Conservation (phyloP, 2,797 vertebrate species). For the Takifugu ocellatus region DNA sequence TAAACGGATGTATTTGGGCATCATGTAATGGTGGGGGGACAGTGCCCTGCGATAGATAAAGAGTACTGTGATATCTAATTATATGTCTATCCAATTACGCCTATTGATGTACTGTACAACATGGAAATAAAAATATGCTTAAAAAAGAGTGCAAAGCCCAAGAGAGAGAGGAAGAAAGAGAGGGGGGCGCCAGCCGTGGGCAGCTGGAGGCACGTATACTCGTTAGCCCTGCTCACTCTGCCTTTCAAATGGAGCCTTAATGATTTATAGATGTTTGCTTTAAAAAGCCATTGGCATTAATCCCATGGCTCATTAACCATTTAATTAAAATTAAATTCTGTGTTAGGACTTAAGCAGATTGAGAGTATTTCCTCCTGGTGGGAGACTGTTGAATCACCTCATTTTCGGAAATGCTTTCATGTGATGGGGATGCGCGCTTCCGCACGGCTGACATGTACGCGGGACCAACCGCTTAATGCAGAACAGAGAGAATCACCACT, state of each 20-base stretch:
- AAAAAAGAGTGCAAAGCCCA: background rate
- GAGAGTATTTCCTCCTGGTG: conserved; percentile 76
- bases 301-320: conserved; percentile 86
- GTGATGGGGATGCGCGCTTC: conserved; percentile 54
- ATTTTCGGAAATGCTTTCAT: conserved; percentile 70
- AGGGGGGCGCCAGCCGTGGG: conserved; percentile 30
- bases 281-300: conserved; percentile 87
- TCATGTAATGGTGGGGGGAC: too few relatives aligned
- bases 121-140: too few relatives aligned
- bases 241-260: conserved; percentile 77
- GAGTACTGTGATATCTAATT: too few relatives aligned
- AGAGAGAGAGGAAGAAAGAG: conserved; percentile 15
- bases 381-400: conserved; percentile 74
- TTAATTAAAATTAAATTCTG: conserved; percentile 87
- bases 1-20: too few relatives aligned
- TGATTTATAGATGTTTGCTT: conserved; percentile 87
- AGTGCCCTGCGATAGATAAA: too few relatives aligned
- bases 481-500: conserved; percentile 1
- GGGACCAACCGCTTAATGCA: conserved; percentile 15
- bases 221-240: conserved; percentile 62
- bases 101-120: too few relatives aligned
- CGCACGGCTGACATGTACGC: conserved; percentile 48
- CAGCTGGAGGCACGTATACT: conserved; percentile 69
- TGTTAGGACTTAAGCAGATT: conserved; percentile 81
- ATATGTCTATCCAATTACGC: too few relatives aligned